Percentiles rank a stretch among this genome's conserved stretches.
Evolutionary conservation across 2,797 vertebrate species (phyloP).

Genomic region (Meda fulgida): DNA sequence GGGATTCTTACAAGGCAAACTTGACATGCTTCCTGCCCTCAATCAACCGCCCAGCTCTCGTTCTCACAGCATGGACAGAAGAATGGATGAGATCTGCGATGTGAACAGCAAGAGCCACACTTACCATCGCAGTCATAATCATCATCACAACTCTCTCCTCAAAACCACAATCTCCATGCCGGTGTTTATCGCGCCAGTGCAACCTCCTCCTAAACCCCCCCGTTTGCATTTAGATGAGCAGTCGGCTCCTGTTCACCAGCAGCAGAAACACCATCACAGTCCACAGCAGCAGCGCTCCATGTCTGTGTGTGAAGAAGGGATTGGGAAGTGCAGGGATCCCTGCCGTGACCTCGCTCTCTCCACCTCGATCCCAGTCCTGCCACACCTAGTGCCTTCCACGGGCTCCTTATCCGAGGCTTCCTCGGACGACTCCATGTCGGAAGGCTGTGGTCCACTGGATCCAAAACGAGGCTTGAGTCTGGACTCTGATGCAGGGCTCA

Average conservation of each 20-base stretch:
- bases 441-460: slow-evolving; percentile 69
- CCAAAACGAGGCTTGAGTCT: slow-evolving; percentile 74
- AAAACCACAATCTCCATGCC: slow-evolving; percentile 83
- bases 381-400: slow-evolving; percentile 73
- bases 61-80: slow-evolving; percentile 70
- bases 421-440: slow-evolving; percentile 81
- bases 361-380: slow-evolving; percentile 65
- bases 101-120: slow-evolving; percentile 56
- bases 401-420: slow-evolving; percentile 80
- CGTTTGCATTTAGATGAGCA: slow-evolving; percentile 81
- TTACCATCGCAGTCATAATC: slow-evolving; percentile 72
- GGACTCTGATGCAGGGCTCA: slow-evolving; percentile 80
- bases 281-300: slow-evolving; percentile 61
- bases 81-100: slow-evolving; percentile 56
- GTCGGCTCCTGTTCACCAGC: slow-evolving; percentile 48
- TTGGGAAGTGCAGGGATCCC: slow-evolving; percentile 63
- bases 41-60: slow-evolving; percentile 54
- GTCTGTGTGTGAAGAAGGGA: slow-evolving; percentile 69
- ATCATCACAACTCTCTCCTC: slow-evolving; percentile 70
- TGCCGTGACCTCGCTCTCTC: slow-evolving; percentile 71
- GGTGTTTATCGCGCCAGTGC: slow-evolving; percentile 76
- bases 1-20: slow-evolving; percentile 83
- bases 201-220: slow-evolving; percentile 83
- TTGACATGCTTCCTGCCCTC: slow-evolving; percentile 77
- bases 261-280: slow-evolving; percentile 45